Conservation (phyloP, 1,140 invertebrate genomes). For the Phortica variegata region DNA sequence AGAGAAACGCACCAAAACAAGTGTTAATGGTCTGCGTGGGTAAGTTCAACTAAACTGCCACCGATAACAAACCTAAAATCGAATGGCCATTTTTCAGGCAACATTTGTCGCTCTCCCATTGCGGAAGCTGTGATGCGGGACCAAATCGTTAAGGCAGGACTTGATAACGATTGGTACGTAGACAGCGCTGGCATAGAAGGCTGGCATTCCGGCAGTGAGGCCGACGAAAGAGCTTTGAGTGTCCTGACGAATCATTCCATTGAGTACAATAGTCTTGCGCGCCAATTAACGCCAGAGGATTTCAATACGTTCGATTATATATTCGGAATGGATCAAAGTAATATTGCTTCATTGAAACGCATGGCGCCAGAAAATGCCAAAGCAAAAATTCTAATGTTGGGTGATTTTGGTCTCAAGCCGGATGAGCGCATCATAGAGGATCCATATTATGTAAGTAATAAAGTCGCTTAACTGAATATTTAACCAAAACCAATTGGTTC, state of each 20-base stretch:
- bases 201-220: slow-evolving; percentile 79
- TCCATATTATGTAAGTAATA: slow-evolving; percentile 74
- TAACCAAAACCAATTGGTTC: no score
- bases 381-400: slow-evolving; percentile 74
- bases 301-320: slow-evolving; percentile 80
- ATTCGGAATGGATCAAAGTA: slow-evolving; percentile 86
- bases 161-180: slow-evolving; percentile 72
- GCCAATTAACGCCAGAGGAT: slow-evolving; percentile 70
- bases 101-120: slow-evolving; percentile 90
- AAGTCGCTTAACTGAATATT: no score
- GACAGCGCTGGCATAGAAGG: slow-evolving; percentile 83
- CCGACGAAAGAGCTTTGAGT: slow-evolving; percentile 72
- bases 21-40: slow-evolving; percentile 60
- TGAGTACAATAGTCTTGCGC: slow-evolving; percentile 69
- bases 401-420: slow-evolving; percentile 68
- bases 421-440: slow-evolving; percentile 77
- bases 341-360: slow-evolving; percentile 68
- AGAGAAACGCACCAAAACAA: neutral
- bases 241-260: slow-evolving; percentile 72
- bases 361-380: slow-evolving; percentile 64
- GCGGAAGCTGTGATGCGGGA: slow-evolving; percentile 86
- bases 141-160: slow-evolving; percentile 66
- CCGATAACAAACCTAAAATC: neutral
- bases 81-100: slow-evolving; percentile 61
- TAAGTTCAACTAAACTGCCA: slow-evolving; percentile 31